Evolutionary conservation across 2,888 invertebrate species (phyloP).

Genomic region (Gari tellinella): DNA sequence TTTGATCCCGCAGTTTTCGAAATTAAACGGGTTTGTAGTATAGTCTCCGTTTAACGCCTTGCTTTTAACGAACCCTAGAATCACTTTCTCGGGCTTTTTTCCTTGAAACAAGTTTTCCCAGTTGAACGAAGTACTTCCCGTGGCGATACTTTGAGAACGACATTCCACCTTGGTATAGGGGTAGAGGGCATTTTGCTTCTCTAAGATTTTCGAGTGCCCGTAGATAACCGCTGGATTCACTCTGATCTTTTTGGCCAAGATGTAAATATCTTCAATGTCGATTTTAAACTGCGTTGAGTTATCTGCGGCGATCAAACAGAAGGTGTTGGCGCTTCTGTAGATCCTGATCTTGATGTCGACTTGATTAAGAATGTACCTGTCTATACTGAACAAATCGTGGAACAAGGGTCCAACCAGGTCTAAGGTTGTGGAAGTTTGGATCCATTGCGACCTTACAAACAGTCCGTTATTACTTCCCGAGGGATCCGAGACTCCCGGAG

Average conservation of each 20-base stretch:
- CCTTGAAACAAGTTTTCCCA: slow-evolving; percentile 44
- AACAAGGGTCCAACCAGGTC: slow-evolving; percentile 11
- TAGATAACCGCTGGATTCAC: slow-evolving; percentile 49
- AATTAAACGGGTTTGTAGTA: slow-evolving; percentile 50
- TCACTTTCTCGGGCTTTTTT: slow-evolving; percentile 20
- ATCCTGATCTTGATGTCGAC: slow-evolving; percentile 17
- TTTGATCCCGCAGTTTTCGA: slow-evolving; percentile 45
- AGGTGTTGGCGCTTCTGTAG: slow-evolving; percentile 5
- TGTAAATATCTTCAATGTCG: slow-evolving; percentile 26
- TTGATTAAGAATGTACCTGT: slow-evolving; percentile 18
- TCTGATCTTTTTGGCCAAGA: slow-evolving; percentile 37
- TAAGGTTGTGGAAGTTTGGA: not conserved
- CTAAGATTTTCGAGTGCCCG: slow-evolving; percentile 41
- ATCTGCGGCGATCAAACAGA: slow-evolving; percentile 8
- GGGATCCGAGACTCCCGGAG: slow-evolving; percentile 33
- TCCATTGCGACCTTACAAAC: slow-evolving; percentile 10
- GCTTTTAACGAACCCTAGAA: slow-evolving; percentile 41
- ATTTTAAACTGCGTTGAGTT: slow-evolving; percentile 9
- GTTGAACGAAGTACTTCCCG: slow-evolving; percentile 33
- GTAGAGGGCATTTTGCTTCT: slow-evolving; percentile 36
- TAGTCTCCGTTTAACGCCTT: slow-evolving; percentile 41
- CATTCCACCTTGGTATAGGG: slow-evolving; percentile 34
- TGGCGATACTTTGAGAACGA: slow-evolving; percentile 36
- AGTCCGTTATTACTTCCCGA: slow-evolving; percentile 31
- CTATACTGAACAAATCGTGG: slow-evolving; percentile 14